These are phyloP conservation scores for Triplophysa tibetana DNA, from an alignment of 2,113 vertebrate species.

Conservation along the genomic window DNA sequence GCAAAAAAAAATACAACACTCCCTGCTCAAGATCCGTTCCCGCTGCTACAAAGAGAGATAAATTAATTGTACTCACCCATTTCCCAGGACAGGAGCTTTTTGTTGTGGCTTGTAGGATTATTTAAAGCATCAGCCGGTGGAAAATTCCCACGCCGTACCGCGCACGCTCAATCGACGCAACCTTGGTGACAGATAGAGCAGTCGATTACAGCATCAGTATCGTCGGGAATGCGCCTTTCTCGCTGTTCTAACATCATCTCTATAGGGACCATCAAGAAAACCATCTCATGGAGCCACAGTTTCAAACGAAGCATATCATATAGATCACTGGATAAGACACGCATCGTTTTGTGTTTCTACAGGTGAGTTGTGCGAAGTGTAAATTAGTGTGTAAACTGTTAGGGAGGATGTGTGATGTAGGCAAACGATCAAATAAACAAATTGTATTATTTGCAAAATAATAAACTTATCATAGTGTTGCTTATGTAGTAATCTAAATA, in stretches of 20 bases:
- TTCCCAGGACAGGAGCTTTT: conserved; percentile 14
- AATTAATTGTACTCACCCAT: not conserved
- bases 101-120: conserved; percentile 43
- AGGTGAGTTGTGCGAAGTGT: conserved; percentile 5
- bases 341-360: not conserved
- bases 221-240: conserved; percentile 27
- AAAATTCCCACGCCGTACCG: conserved; percentile 49
- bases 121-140: conserved; percentile 52
- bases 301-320: not conserved
- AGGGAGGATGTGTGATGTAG: no score
- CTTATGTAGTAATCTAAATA: not conserved
- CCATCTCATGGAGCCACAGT: conserved; percentile 26
- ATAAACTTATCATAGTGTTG: not conserved
- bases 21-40: no score
- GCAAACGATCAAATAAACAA: not conserved
- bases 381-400: not conserved
- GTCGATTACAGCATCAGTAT: conserved; percentile 36
- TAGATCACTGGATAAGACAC: conserved; percentile 1
- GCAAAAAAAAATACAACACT: no score
- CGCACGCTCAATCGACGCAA: conserved; percentile 47
- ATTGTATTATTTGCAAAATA: not conserved
- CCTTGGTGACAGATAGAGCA: conserved; percentile 1
- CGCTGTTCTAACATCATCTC: conserved; percentile 9
- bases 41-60: no score
- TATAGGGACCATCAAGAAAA: not conserved